A percentile compares a stretch with the other conserved stretches of the same genome.
These are phyloP conservation scores for Felis chaus DNA, from an alignment of 2,113 vertebrate genomes.

Conservation along the genomic window DNA sequence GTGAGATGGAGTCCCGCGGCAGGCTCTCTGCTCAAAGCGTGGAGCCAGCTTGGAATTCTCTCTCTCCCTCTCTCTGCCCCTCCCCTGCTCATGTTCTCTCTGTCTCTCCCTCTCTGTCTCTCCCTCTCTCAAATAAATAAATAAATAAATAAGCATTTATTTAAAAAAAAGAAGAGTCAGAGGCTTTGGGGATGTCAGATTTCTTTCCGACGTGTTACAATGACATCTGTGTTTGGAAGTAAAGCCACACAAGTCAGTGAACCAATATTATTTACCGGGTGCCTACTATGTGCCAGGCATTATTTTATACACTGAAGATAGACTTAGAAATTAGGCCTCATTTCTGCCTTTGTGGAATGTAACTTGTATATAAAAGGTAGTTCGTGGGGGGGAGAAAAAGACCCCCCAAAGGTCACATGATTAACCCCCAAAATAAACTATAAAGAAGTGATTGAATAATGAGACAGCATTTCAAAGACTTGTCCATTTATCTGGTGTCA, in stretches of 20 bases:
- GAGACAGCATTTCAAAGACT: neutral
- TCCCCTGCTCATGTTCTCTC: too few species aligned
- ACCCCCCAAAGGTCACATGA: neutral
- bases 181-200: neutral
- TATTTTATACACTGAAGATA: neutral
- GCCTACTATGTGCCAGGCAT: neutral
- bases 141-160: too few species aligned
- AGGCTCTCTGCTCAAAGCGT: too few species aligned
- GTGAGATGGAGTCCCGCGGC: too few species aligned
- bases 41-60: too few species aligned
- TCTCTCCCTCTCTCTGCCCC: too few species aligned
- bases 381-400: neutral
- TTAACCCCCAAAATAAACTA: conserved; percentile 17
- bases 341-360: neutral
- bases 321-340: neutral
- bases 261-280: neutral
- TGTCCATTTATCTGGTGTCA: neutral
- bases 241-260: neutral
- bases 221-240: neutral
- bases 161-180: neutral
- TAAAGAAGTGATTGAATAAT: neutral
- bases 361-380: neutral
- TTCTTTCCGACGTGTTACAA: neutral
- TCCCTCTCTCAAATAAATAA: too few species aligned
- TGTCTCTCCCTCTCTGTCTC: too few species aligned